These are phyloP conservation scores for Sanderia malayensis DNA, from an alignment of 30 jellyfish, hydroid and myxozoan genomes.

Conservation along the genomic window DNA sequence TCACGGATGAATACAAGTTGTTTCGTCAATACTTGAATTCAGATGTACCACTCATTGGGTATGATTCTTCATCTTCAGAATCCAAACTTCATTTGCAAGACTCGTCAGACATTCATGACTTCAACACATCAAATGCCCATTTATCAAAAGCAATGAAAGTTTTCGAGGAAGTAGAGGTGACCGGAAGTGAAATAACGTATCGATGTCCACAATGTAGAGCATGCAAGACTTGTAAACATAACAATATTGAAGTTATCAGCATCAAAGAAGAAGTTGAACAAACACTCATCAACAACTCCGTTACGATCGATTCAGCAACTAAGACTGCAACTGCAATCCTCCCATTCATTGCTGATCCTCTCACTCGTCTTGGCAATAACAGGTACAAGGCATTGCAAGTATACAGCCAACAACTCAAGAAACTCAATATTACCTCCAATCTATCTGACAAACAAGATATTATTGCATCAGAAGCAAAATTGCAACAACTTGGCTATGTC, in stretches of 20 bases:
- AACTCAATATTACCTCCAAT: not conserved
- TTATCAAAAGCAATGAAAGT: no score
- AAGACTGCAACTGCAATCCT: not conserved
- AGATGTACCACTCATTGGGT: not conserved
- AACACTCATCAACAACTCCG: not conserved
- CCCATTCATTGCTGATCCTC: not conserved
- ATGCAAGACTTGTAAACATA: not conserved
- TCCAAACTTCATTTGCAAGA: no score
- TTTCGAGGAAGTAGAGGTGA: not conserved
- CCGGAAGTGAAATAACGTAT: not conserved
- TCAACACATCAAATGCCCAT: not conserved
- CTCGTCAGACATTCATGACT: no score
- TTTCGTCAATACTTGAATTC: not conserved
- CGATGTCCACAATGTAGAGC: not conserved
- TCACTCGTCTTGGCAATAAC: not conserved
- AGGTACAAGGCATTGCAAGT: slow-evolving; percentile 14
- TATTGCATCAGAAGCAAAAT: not conserved
- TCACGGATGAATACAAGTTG: not conserved
- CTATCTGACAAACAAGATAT: not conserved
- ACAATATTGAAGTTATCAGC: not conserved
- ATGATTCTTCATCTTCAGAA: no score
- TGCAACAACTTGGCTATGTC: not conserved
- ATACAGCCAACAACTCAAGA: not conserved
- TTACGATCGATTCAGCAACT: not conserved
- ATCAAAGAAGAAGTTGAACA: not conserved